Evolutionary conservation across 2,888 invertebrate species (phyloP).

Genomic region (Gastracanthus pulcherrimus): DNA sequence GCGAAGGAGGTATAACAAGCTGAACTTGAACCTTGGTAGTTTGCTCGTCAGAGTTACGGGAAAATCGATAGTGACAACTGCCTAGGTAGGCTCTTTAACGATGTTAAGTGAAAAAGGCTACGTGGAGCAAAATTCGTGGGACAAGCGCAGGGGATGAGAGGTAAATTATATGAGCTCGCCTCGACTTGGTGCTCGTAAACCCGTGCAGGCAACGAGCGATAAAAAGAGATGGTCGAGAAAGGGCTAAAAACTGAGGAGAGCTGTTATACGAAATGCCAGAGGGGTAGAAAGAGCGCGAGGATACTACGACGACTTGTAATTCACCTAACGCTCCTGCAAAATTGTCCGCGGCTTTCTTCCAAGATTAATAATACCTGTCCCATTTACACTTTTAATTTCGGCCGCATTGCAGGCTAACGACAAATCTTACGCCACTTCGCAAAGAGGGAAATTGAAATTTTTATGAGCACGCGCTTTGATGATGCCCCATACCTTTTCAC

Average conservation of each 20-base stretch:
- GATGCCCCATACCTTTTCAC: background rate
- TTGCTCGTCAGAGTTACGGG: constrained; percentile 18
- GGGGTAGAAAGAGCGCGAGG: background rate
- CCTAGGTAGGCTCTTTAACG: constrained; percentile 28
- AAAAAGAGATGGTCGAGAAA: constrained; percentile 34
- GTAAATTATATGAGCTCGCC: constrained; percentile 34
- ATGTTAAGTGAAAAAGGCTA: constrained; percentile 23
- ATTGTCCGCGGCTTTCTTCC: constrained; percentile 26
- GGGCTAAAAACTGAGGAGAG: background rate
- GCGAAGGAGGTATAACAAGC: background rate
- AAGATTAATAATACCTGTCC: constrained; percentile 28
- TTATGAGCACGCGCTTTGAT: background rate
- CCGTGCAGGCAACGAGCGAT: constrained; percentile 19
- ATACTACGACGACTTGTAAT: constrained; percentile 18
- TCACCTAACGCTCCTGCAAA: background rate
- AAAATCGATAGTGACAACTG: constrained; percentile 37
- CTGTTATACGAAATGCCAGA: background rate
- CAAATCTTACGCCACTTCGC: background rate
- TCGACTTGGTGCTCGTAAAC: constrained; percentile 30
- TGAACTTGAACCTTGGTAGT: constrained; percentile 35
- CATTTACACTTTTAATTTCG: constrained; percentile 37
- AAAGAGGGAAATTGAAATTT: background rate
- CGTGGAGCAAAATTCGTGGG: constrained; percentile 1
- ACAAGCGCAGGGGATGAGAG: background rate
- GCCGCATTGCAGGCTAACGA: background rate